Evolutionary conservation across 2,888 invertebrate species (phyloP), one percentile per base, ranked within the genome.

Genomic region (Monopis laevigella): DNA sequence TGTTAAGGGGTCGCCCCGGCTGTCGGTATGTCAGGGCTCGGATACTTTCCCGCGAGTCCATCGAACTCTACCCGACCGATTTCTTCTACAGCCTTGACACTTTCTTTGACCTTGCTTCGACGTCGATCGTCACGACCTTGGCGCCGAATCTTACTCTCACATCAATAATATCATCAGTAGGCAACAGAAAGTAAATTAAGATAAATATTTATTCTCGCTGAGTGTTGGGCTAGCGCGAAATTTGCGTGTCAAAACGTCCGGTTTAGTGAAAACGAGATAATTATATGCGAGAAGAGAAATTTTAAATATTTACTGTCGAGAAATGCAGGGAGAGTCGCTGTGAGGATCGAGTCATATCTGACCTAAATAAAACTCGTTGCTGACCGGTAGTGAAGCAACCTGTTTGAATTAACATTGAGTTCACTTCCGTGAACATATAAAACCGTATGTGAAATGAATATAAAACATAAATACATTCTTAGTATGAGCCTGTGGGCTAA

Each of bases 231-330:
- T 47, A 55, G 56, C 51, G 62, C 61, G 55, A 73, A 75, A 73
- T 75, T 72, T 61, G 63, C 67, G 62, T 65, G 61, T 52, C 57
- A 45, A 55, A 54, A 39, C 54, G 62, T 65, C 68, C 66, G 65
- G 59, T 55, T 58, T 12, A 74, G 78, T 77, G 80, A 80, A 80
- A 80, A 73, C 73, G 55, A 71, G 54, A 55, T 72, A 78, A 77
- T 75, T 71, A 73, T 65, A 78, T 77, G 74, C 74, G 62, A 74
- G 74, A 78, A 80, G 80, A 80, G 80, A 80, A 80, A 80, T 74
- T 77, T 75, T 59, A 67, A 75, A 73, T 71, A 65, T 75, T 78
- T 77, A 67, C 57, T 58, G 58, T 57, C 60, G 71, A 69, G 74
- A 77, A 77, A 77, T 65, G 70, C 57, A 66, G 68, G 67, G 73